Evolutionary conservation across 2,797 vertebrate species (phyloP).

Genomic region (Phrynocephalus forsythii): DNA sequence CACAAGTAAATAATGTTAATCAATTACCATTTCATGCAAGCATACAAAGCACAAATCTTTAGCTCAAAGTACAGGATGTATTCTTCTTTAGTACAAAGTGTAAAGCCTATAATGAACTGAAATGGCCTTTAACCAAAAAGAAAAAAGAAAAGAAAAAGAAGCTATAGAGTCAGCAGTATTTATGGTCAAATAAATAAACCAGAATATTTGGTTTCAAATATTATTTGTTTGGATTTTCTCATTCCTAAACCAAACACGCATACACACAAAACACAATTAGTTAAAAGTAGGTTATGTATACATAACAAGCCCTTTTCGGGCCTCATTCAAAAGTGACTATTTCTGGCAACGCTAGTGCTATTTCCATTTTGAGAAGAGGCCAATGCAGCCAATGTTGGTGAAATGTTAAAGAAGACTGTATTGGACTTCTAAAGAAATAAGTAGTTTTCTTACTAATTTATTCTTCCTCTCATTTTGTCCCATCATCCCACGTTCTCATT

Average conservation of each 20-base stretch:
- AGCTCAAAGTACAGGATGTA: constrained; percentile 22
- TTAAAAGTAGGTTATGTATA: constrained; percentile 12
- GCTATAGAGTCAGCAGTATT: constrained; percentile 3
- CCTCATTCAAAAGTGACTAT: neutral
- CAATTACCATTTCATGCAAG: constrained; percentile 12
- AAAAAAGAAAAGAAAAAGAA: neutral
- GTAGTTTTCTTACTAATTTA: neutral
- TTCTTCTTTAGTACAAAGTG: neutral
- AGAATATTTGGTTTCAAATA: constrained; percentile 9
- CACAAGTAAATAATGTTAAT: constrained; percentile 30
- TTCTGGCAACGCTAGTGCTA: neutral
- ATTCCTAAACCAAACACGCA: constrained; percentile 2
- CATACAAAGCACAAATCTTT: constrained; percentile 10
- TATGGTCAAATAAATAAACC: constrained; percentile 11
- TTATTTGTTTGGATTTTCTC: neutral
- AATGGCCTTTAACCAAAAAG: constrained; percentile 3
- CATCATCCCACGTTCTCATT: neutral
- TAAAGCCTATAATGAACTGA: constrained; percentile 7
- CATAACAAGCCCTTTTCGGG: neutral
- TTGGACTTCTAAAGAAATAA: neutral
- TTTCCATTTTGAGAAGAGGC: neutral
- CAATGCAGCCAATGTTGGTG: neutral
- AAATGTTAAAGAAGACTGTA: neutral
- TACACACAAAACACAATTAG: constrained; percentile 7
- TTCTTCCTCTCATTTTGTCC: neutral